Base-by-base conservation (phyloP, 1,140 invertebrate genomes). In the Drosophila biarmipes region DNA sequence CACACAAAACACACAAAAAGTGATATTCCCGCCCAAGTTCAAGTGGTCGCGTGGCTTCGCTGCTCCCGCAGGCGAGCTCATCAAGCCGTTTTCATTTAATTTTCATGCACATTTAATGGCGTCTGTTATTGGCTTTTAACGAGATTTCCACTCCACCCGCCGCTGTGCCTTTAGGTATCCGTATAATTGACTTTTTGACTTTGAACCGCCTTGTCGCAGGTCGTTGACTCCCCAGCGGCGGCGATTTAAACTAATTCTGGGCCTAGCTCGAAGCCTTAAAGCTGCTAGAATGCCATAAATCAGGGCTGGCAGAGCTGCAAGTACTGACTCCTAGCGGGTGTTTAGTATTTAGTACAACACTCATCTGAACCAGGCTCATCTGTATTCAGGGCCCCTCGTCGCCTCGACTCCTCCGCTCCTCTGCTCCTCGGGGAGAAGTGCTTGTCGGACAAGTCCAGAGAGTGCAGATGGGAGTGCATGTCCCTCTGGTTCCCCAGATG, bases 81-180 rank as follows among this genome's bases (percentile, higher is more conserved):
- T 48, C 46, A 31, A 48, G 73, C 64, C 74, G 27, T 84, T 78
- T 78, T 87, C 85, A 84, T 89, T 87, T 89, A 81, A 89, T 79
- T 87, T 89, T 87, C 79, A 84, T 89, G 84, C 79, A 71, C 82
- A 71, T 87, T 86, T 89, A 84, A 87, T 87, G 84, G 85, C 75
- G 84, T 87, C 84, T 89, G 84, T 89, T 87, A 90, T 87, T 89
- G 84, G 81, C 84, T 87, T 87, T 89, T 89, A 89, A 89, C 80
- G 68, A 89, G 85, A 89, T 89, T 89, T 89, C 80, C 80, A 80
- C 84, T 84, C 71, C 71, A 73, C 17, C 54, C 68, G 6, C 61
- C 15, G 27, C 38, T 58, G 52, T 73, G 79, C 72, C 79, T 84
- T 75, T 68, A 77, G 74, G 45, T 45, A 37, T 34, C 54, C 59